These are phyloP conservation scores for Furnarius figulus DNA, from an alignment of 2,113 vertebrate genomes.

Conservation along the genomic window DNA sequence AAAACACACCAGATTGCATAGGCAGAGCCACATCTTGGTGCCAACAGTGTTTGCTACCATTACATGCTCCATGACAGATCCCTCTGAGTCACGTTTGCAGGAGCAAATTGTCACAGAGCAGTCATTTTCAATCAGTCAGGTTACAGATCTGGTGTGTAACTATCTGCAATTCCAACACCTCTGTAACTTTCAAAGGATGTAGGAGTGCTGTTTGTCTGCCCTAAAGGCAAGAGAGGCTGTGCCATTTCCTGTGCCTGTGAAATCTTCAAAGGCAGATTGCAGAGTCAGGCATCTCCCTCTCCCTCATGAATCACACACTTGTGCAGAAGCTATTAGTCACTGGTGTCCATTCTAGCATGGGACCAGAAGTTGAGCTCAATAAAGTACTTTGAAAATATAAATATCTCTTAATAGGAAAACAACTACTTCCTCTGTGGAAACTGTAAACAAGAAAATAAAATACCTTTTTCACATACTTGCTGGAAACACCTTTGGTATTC, in stretches of 20 bases:
- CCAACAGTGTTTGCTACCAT: not conserved
- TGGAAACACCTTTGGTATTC: not conserved
- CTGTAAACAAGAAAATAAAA: not conserved
- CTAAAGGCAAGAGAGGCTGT: fast-evolving
- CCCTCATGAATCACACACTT: not conserved
- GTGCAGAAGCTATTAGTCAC: not conserved
- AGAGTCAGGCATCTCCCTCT: not conserved
- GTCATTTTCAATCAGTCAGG: not conserved
- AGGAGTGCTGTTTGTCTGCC: not conserved
- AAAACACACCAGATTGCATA: not conserved
- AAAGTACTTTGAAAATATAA: not conserved
- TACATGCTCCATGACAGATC: not conserved
- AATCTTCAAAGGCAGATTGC: not conserved
- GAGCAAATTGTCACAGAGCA: not conserved
- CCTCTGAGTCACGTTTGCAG: not conserved
- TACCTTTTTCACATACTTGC: not conserved
- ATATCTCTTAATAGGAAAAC: not conserved
- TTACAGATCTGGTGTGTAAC: not conserved
- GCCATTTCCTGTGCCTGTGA: not conserved
- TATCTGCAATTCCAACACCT: fast-evolving
- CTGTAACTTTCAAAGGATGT: not conserved
- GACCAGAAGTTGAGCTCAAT: not conserved
- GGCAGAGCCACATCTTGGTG: not conserved
- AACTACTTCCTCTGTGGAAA: not conserved
- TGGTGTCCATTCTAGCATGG: not conserved